These are phyloP conservation scores for Bombylius discolor DNA, from an alignment of 2,888 invertebrate genomes.

Conservation along the genomic window DNA sequence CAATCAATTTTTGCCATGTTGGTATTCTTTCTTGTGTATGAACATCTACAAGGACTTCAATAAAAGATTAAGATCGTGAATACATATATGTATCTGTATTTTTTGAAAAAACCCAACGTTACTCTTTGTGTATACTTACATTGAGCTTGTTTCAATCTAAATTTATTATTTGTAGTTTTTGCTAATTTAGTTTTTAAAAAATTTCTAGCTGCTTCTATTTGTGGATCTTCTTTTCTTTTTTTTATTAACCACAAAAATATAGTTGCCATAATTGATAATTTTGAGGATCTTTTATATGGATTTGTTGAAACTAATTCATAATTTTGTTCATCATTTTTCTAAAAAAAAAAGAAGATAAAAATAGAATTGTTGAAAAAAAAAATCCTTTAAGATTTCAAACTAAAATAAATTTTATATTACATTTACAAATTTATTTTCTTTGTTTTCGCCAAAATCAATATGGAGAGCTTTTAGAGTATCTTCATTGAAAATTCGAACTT, in stretches of 20 bases:
- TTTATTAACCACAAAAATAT: conserved; percentile 32
- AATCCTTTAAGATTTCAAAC: background rate
- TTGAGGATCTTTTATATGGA: conserved; percentile 18
- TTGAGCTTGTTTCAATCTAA: conserved; percentile 27
- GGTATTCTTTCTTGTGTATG: conserved; percentile 26
- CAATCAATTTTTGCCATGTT: conserved; percentile 60
- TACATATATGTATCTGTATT: no score
- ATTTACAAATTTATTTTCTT: background rate
- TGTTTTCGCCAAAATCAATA: background rate
- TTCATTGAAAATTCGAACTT: conserved; percentile 38
- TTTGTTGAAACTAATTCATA: background rate
- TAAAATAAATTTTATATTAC: no score
- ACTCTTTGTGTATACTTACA: conserved; percentile 19
- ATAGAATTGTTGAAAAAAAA: background rate
- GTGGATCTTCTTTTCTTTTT: conserved; percentile 17
- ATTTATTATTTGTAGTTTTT: conserved; percentile 16
- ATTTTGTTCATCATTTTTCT: conserved; percentile 3
- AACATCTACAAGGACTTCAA: conserved; percentile 27
- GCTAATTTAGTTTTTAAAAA: conserved; percentile 20
- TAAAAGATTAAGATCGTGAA: no score
- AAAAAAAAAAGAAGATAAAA: background rate
- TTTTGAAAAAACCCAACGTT: no score
- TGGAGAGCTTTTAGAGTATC: conserved; percentile 9
- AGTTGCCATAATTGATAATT: conserved; percentile 30
- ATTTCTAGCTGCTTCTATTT: conserved; percentile 22